A percentile compares a stretch with the other conserved stretches of the same genome.
Conservation (phyloP, 2,888 invertebrate genomes). For the Apotomis betuletana region DNA sequence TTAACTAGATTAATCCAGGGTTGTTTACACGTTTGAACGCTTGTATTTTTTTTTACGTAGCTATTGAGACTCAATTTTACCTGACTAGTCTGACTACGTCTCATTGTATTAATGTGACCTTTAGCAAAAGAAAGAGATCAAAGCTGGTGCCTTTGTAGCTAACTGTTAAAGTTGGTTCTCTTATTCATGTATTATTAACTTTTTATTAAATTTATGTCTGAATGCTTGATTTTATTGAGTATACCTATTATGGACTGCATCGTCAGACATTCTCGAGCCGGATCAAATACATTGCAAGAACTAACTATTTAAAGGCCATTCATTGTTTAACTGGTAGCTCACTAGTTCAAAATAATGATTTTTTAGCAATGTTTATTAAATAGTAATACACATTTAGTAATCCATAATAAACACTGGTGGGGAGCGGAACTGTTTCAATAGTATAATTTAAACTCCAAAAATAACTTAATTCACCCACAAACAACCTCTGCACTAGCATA, state of each 20-base stretch:
- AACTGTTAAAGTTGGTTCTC: background rate
- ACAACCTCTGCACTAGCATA: too few species aligned
- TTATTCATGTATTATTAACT: background rate
- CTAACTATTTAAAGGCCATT: background rate
- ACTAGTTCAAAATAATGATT: background rate
- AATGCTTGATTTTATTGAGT: conserved; percentile 1
- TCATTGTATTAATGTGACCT: conserved; percentile 13
- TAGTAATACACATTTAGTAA: background rate
- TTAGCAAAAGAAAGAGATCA: conserved; percentile 5
- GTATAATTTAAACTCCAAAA: background rate
- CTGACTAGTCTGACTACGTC: conserved; percentile 25
- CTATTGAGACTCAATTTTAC: conserved; percentile 29
- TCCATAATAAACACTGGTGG: too few species aligned
- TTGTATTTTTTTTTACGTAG: conserved; percentile 45
- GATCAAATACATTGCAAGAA: background rate
- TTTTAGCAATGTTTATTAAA: background rate
- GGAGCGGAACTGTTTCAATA: background rate
- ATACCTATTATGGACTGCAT: background rate
- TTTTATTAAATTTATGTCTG: conserved; percentile 5
- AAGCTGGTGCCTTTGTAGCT: background rate
- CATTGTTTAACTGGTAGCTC: background rate
- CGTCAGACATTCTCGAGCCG: background rate
- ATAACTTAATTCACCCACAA: too few species aligned
- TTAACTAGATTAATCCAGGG: conserved; percentile 44
- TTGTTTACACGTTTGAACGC: conserved; percentile 48